phyloP scores from a whole-genome alignment of 2,888 invertebrate genomes.

The Meiosimyza platycephala region DNA sequence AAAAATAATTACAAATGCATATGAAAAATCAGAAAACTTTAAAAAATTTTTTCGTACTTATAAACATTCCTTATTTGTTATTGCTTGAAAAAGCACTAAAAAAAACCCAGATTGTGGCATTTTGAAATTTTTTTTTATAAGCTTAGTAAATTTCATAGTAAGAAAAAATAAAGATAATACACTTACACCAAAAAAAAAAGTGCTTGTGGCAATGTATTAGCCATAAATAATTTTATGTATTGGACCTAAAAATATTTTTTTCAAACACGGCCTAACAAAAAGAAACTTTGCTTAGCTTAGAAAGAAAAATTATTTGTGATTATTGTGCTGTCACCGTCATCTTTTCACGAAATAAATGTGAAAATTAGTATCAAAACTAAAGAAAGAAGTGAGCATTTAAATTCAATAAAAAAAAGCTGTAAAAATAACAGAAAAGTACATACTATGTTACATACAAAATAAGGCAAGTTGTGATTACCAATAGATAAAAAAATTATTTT shows the following conservation, averaged over 20 bases:
- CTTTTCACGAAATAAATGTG: too few species aligned
- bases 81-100: slow-evolving; percentile 4
- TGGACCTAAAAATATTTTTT: too few species aligned
- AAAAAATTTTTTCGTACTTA: background rate
- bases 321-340: too few species aligned
- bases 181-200: background rate
- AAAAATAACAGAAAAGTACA: slow-evolving; percentile 35
- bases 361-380: slow-evolving; percentile 21
- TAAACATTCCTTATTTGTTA: slow-evolving; percentile 29
- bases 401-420: slow-evolving; percentile 38
- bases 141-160: slow-evolving; percentile 19
- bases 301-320: too few species aligned
- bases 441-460: slow-evolving; percentile 34
- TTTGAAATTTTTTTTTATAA: slow-evolving; percentile 7
- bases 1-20: slow-evolving; percentile 10
- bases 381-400: slow-evolving; percentile 30
- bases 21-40: slow-evolving; percentile 35
- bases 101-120: slow-evolving; percentile 3
- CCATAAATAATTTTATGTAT: too few species aligned
- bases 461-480: too few species aligned
- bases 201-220: background rate
- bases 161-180: background rate
- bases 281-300: too few species aligned
- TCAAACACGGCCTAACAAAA: too few species aligned
- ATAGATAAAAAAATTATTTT: too few species aligned